Conservation (phyloP, 2,797 vertebrate genomes). For the Gobio occitaniae region DNA sequence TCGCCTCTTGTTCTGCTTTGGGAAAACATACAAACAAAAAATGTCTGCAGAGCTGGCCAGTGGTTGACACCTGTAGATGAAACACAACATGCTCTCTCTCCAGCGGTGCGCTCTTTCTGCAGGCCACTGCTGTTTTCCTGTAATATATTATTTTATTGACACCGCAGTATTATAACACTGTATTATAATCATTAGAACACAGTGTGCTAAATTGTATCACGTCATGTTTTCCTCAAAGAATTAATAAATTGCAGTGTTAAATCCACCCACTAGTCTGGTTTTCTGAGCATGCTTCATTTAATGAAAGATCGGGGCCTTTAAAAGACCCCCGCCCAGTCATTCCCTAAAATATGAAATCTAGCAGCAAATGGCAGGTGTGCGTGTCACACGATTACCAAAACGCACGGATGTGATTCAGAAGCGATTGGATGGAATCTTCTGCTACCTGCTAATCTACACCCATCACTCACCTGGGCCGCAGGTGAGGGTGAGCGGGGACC, state of each 20-base stretch:
- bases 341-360: constrained; percentile 34
- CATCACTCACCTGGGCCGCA: constrained; percentile 57
- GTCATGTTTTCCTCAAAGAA: constrained; percentile 4
- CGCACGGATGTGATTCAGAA: not conserved
- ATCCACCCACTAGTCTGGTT: not conserved
- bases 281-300: constrained; percentile 11
- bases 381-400: constrained; percentile 22
- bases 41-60: constrained; percentile 54
- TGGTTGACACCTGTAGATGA: constrained; percentile 43
- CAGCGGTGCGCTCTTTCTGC: not conserved
- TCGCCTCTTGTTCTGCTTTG: constrained; percentile 54
- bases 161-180: not conserved
- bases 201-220: not conserved
- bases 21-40: constrained; percentile 57
- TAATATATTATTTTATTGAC: not conserved
- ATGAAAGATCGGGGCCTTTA: not conserved
- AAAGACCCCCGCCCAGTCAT: not conserved
- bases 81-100: not conserved
- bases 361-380: constrained; percentile 24
- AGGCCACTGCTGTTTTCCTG: not conserved
- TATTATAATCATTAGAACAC: not conserved
- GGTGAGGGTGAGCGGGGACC: constrained; percentile 41
- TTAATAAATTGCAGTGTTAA: not conserved
- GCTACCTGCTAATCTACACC: constrained; percentile 50
- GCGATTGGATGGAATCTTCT: constrained; percentile 47